Percentiles rank a stretch among this genome's conserved stretches.
phyloP scores from a whole-genome alignment of 2,113 vertebrate species.

The Sturnus vulgaris region DNA sequence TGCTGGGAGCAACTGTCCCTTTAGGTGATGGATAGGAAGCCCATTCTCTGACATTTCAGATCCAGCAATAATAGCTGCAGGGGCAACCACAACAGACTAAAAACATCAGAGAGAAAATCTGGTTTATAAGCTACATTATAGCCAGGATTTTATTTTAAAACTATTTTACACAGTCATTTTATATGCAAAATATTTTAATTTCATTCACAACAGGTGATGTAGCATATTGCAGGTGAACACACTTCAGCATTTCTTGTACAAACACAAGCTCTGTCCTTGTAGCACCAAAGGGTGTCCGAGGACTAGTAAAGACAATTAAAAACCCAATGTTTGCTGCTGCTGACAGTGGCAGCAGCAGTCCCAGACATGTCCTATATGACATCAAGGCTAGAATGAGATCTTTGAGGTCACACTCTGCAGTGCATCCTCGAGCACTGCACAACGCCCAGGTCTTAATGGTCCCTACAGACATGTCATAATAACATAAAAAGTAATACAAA shows the following conservation, averaged over 20 bases:
- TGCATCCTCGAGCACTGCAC: neutral
- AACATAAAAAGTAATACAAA: neutral
- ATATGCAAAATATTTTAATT: neutral
- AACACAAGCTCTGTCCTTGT: neutral
- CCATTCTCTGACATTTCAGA: neutral
- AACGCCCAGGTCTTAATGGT: neutral
- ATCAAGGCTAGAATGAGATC: neutral
- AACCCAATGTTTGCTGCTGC: neutral
- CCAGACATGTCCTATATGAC: neutral
- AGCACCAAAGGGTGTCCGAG: neutral
- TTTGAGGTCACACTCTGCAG: neutral
- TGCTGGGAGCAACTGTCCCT: neutral
- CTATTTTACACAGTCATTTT: neutral
- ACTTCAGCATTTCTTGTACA: neutral
- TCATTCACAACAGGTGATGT: neutral
- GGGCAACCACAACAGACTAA: neutral
- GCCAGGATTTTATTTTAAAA: neutral
- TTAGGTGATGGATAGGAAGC: neutral
- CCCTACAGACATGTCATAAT: neutral
- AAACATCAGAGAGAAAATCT: neutral
- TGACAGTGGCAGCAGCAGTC: neutral
- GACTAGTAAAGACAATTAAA: neutral
- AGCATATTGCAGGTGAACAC: neutral
- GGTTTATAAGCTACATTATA: neutral
- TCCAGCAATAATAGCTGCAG: neutral